Conservation (phyloP, 1,140 invertebrate species). For the Brachionus plicatilis region DNA sequence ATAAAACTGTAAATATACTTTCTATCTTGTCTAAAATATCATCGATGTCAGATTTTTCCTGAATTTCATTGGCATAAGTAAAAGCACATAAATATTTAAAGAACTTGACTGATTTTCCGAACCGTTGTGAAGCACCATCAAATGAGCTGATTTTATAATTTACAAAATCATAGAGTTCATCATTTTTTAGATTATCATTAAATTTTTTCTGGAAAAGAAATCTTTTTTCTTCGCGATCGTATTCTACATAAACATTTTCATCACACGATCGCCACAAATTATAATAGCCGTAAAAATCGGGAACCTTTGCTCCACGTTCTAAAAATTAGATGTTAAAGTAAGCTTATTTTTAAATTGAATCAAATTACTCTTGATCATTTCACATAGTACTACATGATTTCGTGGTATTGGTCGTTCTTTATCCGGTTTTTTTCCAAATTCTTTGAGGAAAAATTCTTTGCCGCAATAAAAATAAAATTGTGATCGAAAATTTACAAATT, state of each 20-base stretch:
- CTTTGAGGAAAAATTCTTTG: neutral
- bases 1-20: neutral
- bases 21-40: neutral
- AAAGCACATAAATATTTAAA: conserved; percentile 5
- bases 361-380: neutral
- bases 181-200: neutral
- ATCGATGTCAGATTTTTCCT: neutral
- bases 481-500: neutral
- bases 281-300: neutral
- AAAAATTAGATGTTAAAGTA: neutral
- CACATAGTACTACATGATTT: neutral
- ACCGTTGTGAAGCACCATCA: neutral
- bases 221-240: neutral
- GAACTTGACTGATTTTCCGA: neutral
- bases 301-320: neutral
- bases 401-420: neutral
- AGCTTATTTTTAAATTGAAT: neutral
- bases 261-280: conserved; percentile 8
- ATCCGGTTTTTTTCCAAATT: neutral
- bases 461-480: neutral
- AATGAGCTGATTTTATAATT: neutral
- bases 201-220: neutral
- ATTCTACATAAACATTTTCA: neutral
- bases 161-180: neutral
- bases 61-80: neutral